phyloP scores from a whole-genome alignment of 2,888 invertebrate species.

The Koerneria pararmatus region DNA sequence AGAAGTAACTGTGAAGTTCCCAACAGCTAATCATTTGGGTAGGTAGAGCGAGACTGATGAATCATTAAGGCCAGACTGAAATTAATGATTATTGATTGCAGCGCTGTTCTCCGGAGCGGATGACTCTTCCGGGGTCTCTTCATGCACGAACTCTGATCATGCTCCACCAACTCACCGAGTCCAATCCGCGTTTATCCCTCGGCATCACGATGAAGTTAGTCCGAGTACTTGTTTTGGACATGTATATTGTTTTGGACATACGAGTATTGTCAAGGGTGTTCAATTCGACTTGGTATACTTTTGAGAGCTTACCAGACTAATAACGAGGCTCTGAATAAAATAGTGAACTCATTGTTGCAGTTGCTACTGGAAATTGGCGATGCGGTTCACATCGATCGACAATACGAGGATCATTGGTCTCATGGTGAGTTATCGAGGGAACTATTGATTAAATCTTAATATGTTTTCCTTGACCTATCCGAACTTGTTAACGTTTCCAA shows the following conservation, averaged over 20 bases:
- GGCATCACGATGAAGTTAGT: conserved; percentile 85
- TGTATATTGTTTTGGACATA: no score
- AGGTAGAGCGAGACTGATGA: not conserved
- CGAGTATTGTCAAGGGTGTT: no score
- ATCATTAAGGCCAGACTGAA: not conserved
- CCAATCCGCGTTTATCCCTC: conserved; percentile 85
- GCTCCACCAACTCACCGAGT: conserved; percentile 63
- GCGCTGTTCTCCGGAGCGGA: conserved; percentile 51
- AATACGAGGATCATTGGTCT: conserved; percentile 94
- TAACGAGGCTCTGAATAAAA: not conserved
- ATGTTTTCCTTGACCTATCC: no score
- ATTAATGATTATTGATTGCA: conserved; percentile 18
- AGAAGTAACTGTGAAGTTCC: no score
- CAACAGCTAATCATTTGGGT: no score
- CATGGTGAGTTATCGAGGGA: conserved; percentile 81
- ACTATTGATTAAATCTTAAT: no score
- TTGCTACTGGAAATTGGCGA: conserved; percentile 95
- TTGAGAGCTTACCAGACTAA: not conserved
- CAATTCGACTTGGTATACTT: no score
- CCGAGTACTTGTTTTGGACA: no score
- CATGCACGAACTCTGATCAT: conserved; percentile 50
- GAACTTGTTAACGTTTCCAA: no score
- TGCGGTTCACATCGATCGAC: conserved; percentile 79
- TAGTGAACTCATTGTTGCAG: conserved; percentile 63
- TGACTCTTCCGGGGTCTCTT: conserved; percentile 54